Evolutionary conservation across 2,888 invertebrate genomes (phyloP), one percentile per base, ranked within the genome.

Genomic region (Dasysyrphus albostriatus): DNA sequence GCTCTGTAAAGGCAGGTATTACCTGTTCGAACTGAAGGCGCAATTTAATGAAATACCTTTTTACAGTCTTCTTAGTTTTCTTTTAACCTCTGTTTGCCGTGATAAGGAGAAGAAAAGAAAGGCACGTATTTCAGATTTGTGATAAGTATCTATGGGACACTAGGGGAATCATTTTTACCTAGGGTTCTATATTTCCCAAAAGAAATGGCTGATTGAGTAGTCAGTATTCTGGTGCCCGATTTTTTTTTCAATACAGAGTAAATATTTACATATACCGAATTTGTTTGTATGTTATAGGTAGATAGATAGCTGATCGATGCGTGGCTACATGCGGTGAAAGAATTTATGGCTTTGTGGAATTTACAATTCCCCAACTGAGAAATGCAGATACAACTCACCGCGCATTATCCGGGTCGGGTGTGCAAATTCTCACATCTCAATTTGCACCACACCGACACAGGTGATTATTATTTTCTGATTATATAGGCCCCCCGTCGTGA

Each of bases 351-450:
- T 59, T 76, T 75, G 63, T 51, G 56, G 37, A 70, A 75, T 72
- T 56, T 24, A 42, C 44, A 29, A 39, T 44, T 65, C 24, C 8
- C 9, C 42, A 16, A 16, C 58, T 32, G 34, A 49, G 56, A 65
- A 61, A 82, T 16, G 10, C 24, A 54, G 16, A 59, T 34, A 39
- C 7, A 42, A 39, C 69, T 78, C 54, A 78, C 54, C 67, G 19
- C 65, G 54, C 49, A 54, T 51, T 77, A 82, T 78, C 82, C 58
- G 61, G 78, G 87, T 87, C 58, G 73, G 78, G 83, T 87, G 87
- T 67, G 87, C 79, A 83, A 87, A 83, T 83, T 87, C 87, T 78
- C 87, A 87, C 87, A 87, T 83, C 87, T 87, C 87, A 87, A 87
- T 87, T 87, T 87, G 83, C 87, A 79, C 87, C 72, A 78, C 59